These are phyloP conservation scores for Limnothrissa miodon DNA, from an alignment of 2,113 vertebrate species.

Conservation along the genomic window DNA sequence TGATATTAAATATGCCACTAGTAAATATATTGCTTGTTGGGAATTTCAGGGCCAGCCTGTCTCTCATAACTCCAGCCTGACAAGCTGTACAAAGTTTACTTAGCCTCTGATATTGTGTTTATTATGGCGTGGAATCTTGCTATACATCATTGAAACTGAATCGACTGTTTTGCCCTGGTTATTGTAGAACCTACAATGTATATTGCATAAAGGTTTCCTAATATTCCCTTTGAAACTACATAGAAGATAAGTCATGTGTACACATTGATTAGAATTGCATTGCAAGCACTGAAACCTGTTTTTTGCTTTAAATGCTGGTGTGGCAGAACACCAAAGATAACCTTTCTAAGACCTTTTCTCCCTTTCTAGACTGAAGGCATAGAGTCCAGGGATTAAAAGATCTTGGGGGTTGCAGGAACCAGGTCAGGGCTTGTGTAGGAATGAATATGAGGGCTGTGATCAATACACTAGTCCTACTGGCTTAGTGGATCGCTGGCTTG, in stretches of 20 bases:
- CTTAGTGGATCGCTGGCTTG: neutral
- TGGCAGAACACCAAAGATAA: neutral
- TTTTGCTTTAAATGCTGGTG: neutral
- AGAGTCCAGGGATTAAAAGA: neutral
- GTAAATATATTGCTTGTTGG: conserved; percentile 16
- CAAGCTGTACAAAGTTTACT: neutral
- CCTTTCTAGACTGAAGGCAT: neutral
- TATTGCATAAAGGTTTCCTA: no score
- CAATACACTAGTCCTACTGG: neutral
- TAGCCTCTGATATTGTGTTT: neutral
- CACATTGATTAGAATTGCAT: no score
- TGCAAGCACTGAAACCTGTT: no score
- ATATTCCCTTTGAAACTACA: no score
- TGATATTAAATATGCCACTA: neutral
- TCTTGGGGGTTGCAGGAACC: neutral
- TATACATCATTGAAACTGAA: no score
- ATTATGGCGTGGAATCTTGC: no score
- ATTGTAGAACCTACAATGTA: no score
- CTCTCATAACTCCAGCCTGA: neutral
- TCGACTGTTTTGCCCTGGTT: neutral
- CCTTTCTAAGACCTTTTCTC: neutral
- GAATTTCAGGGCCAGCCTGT: neutral
- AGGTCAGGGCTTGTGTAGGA: neutral
- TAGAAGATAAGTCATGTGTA: no score
- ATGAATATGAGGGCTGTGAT: conserved; percentile 12